Conservation (phyloP, 2,113 vertebrate species). For the Petromus typicus region DNA sequence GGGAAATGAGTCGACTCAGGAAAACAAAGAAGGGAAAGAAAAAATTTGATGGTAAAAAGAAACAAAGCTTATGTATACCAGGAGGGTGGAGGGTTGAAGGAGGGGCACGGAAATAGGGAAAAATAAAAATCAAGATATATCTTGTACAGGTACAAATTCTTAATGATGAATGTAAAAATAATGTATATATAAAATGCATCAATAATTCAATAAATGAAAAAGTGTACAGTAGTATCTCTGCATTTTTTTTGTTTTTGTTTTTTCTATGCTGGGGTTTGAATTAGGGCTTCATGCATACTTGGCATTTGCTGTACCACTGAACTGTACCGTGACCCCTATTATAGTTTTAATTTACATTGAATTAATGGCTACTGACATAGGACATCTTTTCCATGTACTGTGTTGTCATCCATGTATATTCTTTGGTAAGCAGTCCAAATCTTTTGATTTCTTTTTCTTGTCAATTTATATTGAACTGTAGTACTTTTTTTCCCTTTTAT, state of each 20-base stretch:
- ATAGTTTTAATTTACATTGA: constrained; percentile 22
- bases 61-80: too few species aligned
- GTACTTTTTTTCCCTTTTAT: background rate
- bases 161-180: too few species aligned
- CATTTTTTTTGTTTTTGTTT: background rate
- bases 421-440: background rate
- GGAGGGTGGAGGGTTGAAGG: too few species aligned
- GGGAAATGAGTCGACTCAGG: too few species aligned
- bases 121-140: too few species aligned
- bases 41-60: too few species aligned
- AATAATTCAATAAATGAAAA: too few species aligned
- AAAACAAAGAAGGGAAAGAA: too few species aligned
- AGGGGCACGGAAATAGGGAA: too few species aligned
- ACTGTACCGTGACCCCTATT: background rate
- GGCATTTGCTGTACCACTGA: background rate
- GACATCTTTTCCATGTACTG: background rate
- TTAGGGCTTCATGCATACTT: background rate
- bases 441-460: background rate
- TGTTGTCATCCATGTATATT: background rate
- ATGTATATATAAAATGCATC: too few species aligned
- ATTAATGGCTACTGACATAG: background rate
- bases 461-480: background rate
- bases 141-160: too few species aligned
- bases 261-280: background rate
- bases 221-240: too few species aligned